phyloP scores from a whole-genome alignment of 2,113 vertebrate species.

The Limanda limanda region DNA sequence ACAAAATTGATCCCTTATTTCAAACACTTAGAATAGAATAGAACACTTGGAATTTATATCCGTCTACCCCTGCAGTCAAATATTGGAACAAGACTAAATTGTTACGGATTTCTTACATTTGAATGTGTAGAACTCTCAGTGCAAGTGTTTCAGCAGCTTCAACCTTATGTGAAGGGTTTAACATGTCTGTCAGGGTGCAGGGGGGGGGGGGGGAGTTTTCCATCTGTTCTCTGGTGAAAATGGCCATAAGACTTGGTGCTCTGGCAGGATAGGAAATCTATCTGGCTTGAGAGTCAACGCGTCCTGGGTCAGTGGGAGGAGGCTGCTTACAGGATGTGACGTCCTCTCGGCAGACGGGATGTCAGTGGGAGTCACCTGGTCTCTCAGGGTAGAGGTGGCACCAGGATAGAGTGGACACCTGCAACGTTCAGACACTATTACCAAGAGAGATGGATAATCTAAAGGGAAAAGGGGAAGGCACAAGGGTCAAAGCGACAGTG shows the following conservation, averaged over 20 bases:
- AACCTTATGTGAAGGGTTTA: constrained; percentile 1
- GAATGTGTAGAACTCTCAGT: background rate
- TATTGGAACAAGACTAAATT: too few species aligned
- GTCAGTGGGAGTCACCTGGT: constrained; percentile 51
- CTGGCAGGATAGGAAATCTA: constrained; percentile 41
- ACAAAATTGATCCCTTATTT: too few species aligned
- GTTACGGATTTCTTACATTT: background rate
- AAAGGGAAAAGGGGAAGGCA: too few species aligned
- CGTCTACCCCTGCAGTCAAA: too few species aligned
- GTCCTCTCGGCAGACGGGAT: constrained; percentile 44
- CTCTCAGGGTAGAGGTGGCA: constrained; percentile 30
- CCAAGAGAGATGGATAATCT: background rate
- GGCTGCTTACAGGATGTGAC: constrained; percentile 52
- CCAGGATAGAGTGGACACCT: constrained; percentile 2
- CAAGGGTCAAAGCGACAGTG: too few species aligned
- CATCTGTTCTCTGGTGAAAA: constrained; percentile 50
- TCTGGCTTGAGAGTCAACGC: constrained; percentile 32
- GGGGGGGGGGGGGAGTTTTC: background rate
- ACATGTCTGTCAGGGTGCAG: constrained; percentile 8
- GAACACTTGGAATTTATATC: too few species aligned
- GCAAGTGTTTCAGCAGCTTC: constrained; percentile 1
- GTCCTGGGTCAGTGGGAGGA: constrained; percentile 43
- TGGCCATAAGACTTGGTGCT: constrained; percentile 20
- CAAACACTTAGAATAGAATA: too few species aligned
- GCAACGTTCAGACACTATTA: background rate